Base-by-base conservation (phyloP, 2,113 vertebrate genomes). In the Misgurnus mizolepis region DNA sequence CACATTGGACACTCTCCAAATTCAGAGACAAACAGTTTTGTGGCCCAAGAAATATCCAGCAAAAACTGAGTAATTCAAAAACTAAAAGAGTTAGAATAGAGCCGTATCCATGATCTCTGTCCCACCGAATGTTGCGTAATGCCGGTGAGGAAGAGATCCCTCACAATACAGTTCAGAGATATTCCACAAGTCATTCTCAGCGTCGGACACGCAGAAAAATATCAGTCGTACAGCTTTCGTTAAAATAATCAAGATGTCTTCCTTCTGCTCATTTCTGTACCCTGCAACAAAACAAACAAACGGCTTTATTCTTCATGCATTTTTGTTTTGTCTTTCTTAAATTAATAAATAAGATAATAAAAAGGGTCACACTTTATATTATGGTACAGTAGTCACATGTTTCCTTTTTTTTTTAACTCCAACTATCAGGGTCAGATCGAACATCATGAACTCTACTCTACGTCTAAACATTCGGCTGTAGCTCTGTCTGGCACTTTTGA, bases 131-230 rank as follows among this genome's bases (percentile, higher is more conserved):
- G 9, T 15, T 66, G 61, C 1, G 49, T 45, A 22, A 56, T 62
- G 22, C 72, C 61, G 58, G 69, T 18, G 1, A 80, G 47, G 49
- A 45, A 62, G 39, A 67, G 61, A 43, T 34, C 45, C 69, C 40
- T 56, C 62, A 66, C 69, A 1, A 27, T 66, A 55, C 41, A 67
- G 41, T 22, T 49, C 15, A 34, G 15, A 68, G 53, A 22, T 60
- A 60, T 70, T 47, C 67, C 58, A 70, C 67, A 49, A 68, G 55
- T 79, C 77, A 79, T 79, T 70, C 45, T 79, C 18, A 17, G 18
- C n/a, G 47, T 39, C 7, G 7, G 70, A 50, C 34, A n/a, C 56
- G 50, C 47, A 55, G 8, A 18, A 15, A 39, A 45, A 60, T 80
- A 11, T 22, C 67, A 58, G 56, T 40, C 69, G 18, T 27, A 45